phyloP scores from a whole-genome alignment of 2,797 vertebrate genomes.

The Cynopterus sphinx region DNA sequence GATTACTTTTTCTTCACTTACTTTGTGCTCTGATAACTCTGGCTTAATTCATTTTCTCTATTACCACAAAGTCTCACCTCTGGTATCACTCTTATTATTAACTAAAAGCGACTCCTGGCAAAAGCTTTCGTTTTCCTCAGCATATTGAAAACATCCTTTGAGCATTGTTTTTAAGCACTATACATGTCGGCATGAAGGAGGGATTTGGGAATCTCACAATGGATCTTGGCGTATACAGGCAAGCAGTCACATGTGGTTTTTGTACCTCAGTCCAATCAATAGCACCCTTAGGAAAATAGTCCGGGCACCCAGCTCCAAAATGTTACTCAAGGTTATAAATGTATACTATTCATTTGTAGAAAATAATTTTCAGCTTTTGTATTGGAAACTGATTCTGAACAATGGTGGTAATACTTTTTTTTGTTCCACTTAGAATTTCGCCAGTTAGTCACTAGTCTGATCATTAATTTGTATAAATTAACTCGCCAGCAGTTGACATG shows the following conservation, averaged over 20 bases:
- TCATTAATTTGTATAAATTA: conserved; percentile 16
- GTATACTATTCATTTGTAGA: not conserved
- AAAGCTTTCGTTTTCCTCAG: not conserved
- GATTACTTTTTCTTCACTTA: not conserved
- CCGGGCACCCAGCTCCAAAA: not conserved
- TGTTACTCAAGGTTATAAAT: not conserved
- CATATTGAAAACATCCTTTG: not conserved
- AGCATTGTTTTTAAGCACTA: not conserved
- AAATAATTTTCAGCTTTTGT: not conserved
- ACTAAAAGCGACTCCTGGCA: not conserved
- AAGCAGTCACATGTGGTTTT: no score
- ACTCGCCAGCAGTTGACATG: not conserved
- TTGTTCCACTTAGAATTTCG: not conserved
- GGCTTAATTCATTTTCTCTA: not conserved
- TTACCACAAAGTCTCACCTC: not conserved
- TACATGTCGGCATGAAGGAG: not conserved
- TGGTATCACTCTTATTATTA: conserved; percentile 21
- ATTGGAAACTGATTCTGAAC: conserved; percentile 24
- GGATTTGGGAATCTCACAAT: not conserved
- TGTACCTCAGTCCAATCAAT: not conserved
- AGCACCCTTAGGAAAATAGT: not conserved
- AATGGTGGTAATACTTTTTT: not conserved
- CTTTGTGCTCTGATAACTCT: not conserved
- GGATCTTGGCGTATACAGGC: not conserved
- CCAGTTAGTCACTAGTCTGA: not conserved